Conservation (phyloP, 2,888 invertebrate genomes). For the Leucoptera coffeella region DNA sequence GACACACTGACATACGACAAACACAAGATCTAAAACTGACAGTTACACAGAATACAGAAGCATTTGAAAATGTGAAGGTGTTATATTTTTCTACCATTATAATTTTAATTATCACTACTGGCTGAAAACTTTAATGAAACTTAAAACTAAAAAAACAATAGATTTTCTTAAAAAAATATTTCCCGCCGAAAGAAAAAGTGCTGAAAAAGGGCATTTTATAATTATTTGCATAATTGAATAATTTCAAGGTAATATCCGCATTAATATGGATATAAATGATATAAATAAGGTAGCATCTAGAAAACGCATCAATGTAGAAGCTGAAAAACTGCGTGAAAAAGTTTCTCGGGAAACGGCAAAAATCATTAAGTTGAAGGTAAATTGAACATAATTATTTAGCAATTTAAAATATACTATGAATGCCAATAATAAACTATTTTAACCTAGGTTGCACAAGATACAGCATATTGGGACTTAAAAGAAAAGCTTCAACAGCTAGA, state of each 20-base stretch:
- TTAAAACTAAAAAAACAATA: too few species aligned
- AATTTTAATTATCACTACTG: too few species aligned
- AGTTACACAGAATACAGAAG: too few species aligned
- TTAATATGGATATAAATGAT: conserved; percentile 20
- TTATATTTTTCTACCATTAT: too few species aligned
- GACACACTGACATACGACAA: too few species aligned
- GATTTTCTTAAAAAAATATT: too few species aligned
- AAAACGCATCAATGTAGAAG: conserved; percentile 21
- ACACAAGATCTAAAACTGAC: too few species aligned
- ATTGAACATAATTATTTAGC: conserved; percentile 1
- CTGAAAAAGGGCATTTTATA: background rate
- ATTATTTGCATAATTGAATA: background rate
- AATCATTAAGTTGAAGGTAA: conserved; percentile 30
- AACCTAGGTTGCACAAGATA: conserved; percentile 33
- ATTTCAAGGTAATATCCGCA: too few species aligned
- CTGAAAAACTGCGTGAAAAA: conserved; percentile 26
- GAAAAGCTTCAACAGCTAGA: conserved; percentile 24
- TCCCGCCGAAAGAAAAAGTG: too few species aligned
- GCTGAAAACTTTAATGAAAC: too few species aligned
- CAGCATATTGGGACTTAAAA: conserved; percentile 31
- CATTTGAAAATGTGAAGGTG: too few species aligned
- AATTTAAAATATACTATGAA: background rate
- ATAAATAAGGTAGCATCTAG: conserved; percentile 20
- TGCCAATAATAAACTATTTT: background rate
- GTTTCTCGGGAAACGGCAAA: conserved; percentile 24